Base-by-base conservation (phyloP, 2,113 vertebrate species). In the Hippopotamus amphibius region DNA sequence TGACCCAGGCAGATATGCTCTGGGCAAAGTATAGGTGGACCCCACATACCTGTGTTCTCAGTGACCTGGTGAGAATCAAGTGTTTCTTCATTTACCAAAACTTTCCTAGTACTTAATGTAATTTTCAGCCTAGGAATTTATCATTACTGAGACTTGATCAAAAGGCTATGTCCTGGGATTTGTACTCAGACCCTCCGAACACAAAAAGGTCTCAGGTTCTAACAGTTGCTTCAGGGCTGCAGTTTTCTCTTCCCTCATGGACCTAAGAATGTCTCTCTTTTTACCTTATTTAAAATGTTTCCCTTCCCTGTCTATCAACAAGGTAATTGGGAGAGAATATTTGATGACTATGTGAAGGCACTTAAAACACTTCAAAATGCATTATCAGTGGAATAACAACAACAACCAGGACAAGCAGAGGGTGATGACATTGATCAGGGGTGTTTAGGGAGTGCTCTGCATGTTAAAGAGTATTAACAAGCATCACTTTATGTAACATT, bases 311-410 rank as follows among this genome's bases (percentile, higher is more conserved):
- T 68, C 11, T 33, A 5, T 61, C 21, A 61, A 26, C 41, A 69
- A 93, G 10, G 11, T 43, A 77, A 63, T 61, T 48, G 2, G 63
- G 46, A 89, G 19, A 81, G 4, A 65, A 68, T 19, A 9, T 48
- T 53, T 72, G 4, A 43, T 61, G 26, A 71, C 15, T 80, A 53
- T n/a, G 46, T 55, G 21, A 88, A 96, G 76, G 33, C 21, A 83
- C 14, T 50, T 68, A 61, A 80, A 68, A 30, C 22, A 77, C 13
- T 68, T 5, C 8, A 68, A 59, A 76, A 43, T 68, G 8, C 0
- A 1, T 0, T 43, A 24, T 41, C 26, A 68, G 2, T 16, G 0
- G 14, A 33, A 68, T 41, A 88, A 50, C 2, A 50, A 3, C 43
- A 59, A 26, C 3, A 11, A 66, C 7, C 53, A 87, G 11, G 61